phyloP scores from a whole-genome alignment of 2,797 vertebrate genomes.

The Amphiprion clarkii region DNA sequence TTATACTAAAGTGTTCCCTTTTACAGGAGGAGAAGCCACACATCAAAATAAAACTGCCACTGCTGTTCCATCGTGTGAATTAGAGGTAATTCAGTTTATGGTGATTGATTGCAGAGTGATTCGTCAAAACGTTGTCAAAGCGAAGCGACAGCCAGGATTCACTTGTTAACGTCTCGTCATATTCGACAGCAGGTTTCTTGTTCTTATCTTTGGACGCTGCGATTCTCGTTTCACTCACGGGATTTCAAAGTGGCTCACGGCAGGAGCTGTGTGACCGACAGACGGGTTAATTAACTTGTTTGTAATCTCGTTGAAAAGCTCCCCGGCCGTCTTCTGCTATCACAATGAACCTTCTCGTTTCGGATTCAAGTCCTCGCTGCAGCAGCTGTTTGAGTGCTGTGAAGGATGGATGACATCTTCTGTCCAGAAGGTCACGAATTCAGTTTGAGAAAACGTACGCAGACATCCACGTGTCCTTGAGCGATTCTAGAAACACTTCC shows the following conservation, averaged over 20 bases:
- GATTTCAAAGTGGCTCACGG: background rate
- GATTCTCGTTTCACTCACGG: conserved; percentile 10
- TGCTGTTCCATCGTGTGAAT: too few species aligned
- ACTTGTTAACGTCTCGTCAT: too few species aligned
- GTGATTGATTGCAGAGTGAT: too few species aligned
- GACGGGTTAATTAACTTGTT: conserved; percentile 50
- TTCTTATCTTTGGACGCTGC: too few species aligned
- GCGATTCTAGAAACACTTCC: background rate
- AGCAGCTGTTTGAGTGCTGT: conserved; percentile 15
- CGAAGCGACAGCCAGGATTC: too few species aligned
- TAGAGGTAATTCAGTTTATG: too few species aligned
- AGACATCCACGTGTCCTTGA: background rate
- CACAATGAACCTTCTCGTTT: conserved; percentile 48
- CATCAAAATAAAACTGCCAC: too few species aligned
- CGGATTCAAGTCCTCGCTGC: conserved; percentile 3
- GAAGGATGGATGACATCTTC: background rate
- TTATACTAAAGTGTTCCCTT: too few species aligned
- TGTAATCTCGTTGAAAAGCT: conserved; percentile 55
- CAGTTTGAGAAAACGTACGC: background rate
- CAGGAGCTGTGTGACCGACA: conserved; percentile 24
- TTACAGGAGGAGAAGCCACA: too few species aligned
- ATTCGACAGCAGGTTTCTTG: too few species aligned
- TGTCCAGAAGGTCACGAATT: conserved; percentile 18
- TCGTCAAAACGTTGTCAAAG: too few species aligned
- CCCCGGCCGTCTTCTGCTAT: conserved; percentile 28